Conservation (phyloP, 2,797 vertebrate genomes). For the Micrastur ruficollis region DNA sequence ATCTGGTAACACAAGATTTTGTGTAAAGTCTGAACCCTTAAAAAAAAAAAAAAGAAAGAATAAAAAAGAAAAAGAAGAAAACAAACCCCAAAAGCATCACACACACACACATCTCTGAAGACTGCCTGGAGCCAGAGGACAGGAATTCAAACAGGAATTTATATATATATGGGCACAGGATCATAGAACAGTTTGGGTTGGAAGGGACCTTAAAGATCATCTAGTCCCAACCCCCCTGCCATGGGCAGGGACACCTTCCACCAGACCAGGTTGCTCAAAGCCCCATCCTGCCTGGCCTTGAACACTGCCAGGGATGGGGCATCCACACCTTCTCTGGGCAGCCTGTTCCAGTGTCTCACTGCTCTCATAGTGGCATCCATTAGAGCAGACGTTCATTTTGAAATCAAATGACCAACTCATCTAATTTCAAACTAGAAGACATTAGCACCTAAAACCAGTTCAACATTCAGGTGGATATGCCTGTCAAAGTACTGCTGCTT, state of each 20-base stretch:
- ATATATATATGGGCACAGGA: background rate
- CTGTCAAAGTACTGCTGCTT: background rate
- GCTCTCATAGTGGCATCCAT: background rate
- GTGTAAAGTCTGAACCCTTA: background rate
- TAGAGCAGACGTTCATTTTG: background rate
- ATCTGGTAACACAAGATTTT: background rate
- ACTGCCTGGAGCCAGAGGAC: background rate
- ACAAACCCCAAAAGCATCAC: background rate
- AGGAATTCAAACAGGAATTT: background rate
- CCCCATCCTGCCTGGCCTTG: too few relatives aligned
- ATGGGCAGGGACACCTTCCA: too few relatives aligned
- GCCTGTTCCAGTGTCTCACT: too few relatives aligned
- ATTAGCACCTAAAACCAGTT: background rate
- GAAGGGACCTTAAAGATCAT: too few relatives aligned
- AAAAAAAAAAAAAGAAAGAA: background rate
- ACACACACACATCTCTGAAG: background rate
- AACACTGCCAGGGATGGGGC: too few relatives aligned
- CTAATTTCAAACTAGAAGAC: conserved; percentile 35
- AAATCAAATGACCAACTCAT: conserved; percentile 14
- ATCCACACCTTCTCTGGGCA: too few relatives aligned
- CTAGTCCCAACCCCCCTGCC: too few relatives aligned
- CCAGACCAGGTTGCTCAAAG: too few relatives aligned
- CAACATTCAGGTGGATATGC: background rate
- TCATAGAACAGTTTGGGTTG: too few relatives aligned
- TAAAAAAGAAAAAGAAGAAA: background rate